Evolutionary conservation across 2,113 vertebrate genomes (phyloP), one percentile per base, ranked within the genome.

Genomic region (Loxodonta africana): DNA sequence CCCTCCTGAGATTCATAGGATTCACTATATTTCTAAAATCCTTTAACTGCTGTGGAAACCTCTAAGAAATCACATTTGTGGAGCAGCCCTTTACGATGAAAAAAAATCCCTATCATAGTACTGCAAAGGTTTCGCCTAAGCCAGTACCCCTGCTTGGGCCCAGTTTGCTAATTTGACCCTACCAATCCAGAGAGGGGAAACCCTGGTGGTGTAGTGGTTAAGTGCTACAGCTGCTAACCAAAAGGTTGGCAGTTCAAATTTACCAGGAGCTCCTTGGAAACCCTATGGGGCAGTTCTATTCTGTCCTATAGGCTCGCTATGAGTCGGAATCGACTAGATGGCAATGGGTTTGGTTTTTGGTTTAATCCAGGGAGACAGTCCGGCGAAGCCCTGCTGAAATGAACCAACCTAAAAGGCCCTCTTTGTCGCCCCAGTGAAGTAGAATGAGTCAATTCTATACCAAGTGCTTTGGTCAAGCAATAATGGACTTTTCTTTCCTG

Each of bases 401-500:
- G 97, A 96, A 28, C 71, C 95, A 97, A 98, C 98, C 98, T 98
- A 98, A 99, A 99, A 99, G 99, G 98, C 98, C 97, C 97, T 96
- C 98, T 99, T 99, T 98, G 97, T 98, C 93, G 73, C 96, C 97
- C 91, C 97, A 98, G 98, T 98, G 98, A 98, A 99, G 98, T 98
- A 94, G 90, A 98, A 97, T 96, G 11, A 99, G 98, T 98, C 98
- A 98, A 99, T 99, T 98, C 98, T 99, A 98, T 97, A 97, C 98
- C 98, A 98, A 99, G 98, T 98, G 98, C 98, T 98, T 94, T 95
- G 98, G 97, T 97, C 97, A 89, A 96, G 98, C 98, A 98, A 99
- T 99, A 99, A 99, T 99, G 97, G 98, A 98, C 99, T 98, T 98
- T 98, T 98, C 98, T 99, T 98, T 98, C 98, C 98, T 97, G 98